Conservation (phyloP, 92 coral and sea anemone genomes). For the Montipora capitata region DNA sequence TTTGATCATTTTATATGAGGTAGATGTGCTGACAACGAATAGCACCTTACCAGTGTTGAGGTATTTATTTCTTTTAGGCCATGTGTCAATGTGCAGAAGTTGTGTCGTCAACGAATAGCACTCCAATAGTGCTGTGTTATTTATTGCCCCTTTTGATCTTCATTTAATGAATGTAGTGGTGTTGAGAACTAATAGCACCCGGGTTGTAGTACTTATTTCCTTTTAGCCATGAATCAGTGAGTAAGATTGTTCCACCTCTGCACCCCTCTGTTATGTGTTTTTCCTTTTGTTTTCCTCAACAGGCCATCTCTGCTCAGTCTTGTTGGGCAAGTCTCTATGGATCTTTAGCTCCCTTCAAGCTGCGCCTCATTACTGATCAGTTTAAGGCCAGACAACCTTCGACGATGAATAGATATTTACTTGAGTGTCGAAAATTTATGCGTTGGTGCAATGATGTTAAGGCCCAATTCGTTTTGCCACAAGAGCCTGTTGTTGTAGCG, state of each 20-base stretch:
- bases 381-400: slow-evolving; percentile 17
- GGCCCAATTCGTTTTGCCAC: slow-evolving; percentile 13
- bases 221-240: neutral
- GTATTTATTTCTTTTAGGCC: too few species aligned
- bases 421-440: slow-evolving; percentile 21
- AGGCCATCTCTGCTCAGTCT: slow-evolving; percentile 18
- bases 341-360: slow-evolving; percentile 22
- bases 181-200: slow-evolving; percentile 24
- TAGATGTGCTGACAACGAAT: too few species aligned
- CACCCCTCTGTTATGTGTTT: slow-evolving; percentile 14
- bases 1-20: too few species aligned
- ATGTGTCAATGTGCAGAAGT: neutral
- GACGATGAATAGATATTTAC: slow-evolving; percentile 24
- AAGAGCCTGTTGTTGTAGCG: slow-evolving; percentile 33
- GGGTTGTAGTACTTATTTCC: slow-evolving; percentile 12
- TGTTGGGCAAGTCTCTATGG: slow-evolving; percentile 22
- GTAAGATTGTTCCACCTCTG: neutral
- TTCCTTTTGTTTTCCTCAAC: slow-evolving; percentile 2
- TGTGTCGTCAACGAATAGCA: slow-evolving; percentile 29
- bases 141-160: neutral
- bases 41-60: too few species aligned
- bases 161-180: neutral
- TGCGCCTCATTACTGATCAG: slow-evolving; percentile 10
- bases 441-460: slow-evolving; percentile 11
- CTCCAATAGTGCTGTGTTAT: slow-evolving; percentile 2